phyloP scores from a whole-genome alignment of 2,888 invertebrate genomes.

The Dione juno region DNA sequence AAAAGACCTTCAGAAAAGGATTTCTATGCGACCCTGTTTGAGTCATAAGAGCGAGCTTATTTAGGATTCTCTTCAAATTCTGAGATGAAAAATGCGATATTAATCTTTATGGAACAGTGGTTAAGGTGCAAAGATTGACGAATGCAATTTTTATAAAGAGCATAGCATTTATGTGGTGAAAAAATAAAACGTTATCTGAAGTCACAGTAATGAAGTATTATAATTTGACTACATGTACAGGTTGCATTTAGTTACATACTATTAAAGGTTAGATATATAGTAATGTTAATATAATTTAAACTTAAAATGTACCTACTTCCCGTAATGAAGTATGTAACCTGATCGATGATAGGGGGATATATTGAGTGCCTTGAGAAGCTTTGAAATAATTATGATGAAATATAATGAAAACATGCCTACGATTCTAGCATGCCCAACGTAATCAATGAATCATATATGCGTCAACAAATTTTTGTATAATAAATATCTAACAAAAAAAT shows the following conservation, averaged over 20 bases:
- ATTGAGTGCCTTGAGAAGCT: background rate
- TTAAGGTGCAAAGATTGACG: background rate
- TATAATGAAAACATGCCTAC: background rate
- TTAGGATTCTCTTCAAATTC: slow-evolving; percentile 32
- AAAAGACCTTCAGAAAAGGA: slow-evolving; percentile 45
- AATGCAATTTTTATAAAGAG: background rate
- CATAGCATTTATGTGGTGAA: background rate
- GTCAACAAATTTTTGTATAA: too few species aligned
- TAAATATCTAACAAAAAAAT: too few species aligned
- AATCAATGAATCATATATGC: too few species aligned
- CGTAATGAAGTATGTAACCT: too few species aligned
- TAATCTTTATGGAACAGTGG: background rate
- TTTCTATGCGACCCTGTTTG: slow-evolving; percentile 39
- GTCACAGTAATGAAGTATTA: background rate
- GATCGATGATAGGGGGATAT: background rate
- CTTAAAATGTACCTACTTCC: too few species aligned
- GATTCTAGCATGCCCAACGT: background rate
- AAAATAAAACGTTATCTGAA: background rate
- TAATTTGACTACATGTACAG: too few species aligned
- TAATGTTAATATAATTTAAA: too few species aligned
- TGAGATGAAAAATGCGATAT: slow-evolving; percentile 11
- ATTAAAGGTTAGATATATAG: too few species aligned
- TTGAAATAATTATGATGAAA: background rate
- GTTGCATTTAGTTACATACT: too few species aligned
- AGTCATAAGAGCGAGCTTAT: slow-evolving; percentile 40